Base-by-base conservation (phyloP, 2,797 vertebrate genomes). In the Leucoraja ocellata region DNA sequence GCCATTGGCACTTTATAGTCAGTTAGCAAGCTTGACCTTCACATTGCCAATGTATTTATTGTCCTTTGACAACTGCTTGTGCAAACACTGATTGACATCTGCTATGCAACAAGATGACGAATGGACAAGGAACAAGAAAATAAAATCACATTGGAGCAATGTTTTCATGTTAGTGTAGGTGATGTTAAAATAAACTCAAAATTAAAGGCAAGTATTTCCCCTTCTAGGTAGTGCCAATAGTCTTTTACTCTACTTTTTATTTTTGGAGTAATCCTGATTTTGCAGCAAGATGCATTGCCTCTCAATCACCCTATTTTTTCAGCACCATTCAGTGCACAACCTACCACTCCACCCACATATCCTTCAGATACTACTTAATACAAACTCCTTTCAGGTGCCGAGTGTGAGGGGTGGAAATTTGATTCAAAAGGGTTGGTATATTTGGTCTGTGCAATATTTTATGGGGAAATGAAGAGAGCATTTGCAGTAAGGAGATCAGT, bases 181-280 rank as follows among this genome's bases (percentile, higher is more conserved):
- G 14, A 7, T 32, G 63, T 32, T 88, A 63, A 65, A 65, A 63
- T 28, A 65, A 83, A 88, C 8, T 36, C 5, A 8, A 7, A 32
- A 65, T 88, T 65, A 36, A 74, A 18, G 28, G 32, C n/a, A 65
- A 88, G 61, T 88, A 88, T 16, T 32, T 2, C 32, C 84, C 28
- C 83, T 88, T 65, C 5, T 65, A 88, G n/a, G 6, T 63, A 18
- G 13, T 65, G 61, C 84, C n/a, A 86, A 63, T 61, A 61, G 61
- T 86, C 11, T 63, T 61, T 13, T 58, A 86, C 28, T 0, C 1
- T 28, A n/a, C n/a, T 86, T 32, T n/a, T 14, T 86, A 28, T 11
- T 84, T 84, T 86, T 63, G 28, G 81, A 86, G 83, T 63, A n/a
- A 86, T 63, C 58, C 54, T 63, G 58, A 86, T 86, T 86, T 86